These are phyloP conservation scores for Coluber constrictor DNA, from an alignment of 2,797 vertebrate species.

Conservation along the genomic window DNA sequence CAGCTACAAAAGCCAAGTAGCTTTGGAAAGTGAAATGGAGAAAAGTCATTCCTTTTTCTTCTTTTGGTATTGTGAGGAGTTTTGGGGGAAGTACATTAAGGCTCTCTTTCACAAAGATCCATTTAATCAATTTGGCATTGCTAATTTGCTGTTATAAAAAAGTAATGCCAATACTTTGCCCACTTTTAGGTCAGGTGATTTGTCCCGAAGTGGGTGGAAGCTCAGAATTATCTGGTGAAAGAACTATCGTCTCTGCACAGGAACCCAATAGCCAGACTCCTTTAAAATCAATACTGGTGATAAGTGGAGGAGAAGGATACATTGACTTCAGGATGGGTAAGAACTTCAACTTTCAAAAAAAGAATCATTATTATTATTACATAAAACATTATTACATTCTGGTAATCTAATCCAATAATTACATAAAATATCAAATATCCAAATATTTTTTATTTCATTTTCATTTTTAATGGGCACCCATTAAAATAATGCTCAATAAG, in stretches of 20 bases:
- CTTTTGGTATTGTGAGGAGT: background rate
- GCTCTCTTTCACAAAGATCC: background rate
- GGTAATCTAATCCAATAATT: background rate
- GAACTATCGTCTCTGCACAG: conserved; percentile 58
- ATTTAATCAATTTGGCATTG: background rate
- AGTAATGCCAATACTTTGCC: conserved; percentile 11
- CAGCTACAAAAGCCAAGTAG: background rate
- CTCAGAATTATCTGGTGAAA: conserved; percentile 73
- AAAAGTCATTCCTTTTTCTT: background rate
- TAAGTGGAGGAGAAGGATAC: conserved; percentile 98
- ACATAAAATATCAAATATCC: background rate
- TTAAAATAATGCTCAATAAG: background rate
- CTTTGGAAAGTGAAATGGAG: background rate
- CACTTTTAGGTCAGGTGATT: conserved; percentile 80
- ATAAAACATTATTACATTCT: background rate
- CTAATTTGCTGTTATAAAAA: conserved; percentile 7
- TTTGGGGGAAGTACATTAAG: background rate
- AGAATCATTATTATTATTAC: background rate
- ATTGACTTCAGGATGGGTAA: conserved; percentile 99
- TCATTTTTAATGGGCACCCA: background rate
- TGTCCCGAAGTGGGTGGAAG: conserved; percentile 70
- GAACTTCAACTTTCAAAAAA: conserved; percentile 40
- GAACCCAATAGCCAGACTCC: conserved; percentile 75
- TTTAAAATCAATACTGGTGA: conserved; percentile 86
- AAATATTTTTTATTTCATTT: background rate